Evolutionary conservation across 2,888 invertebrate genomes (phyloP).

Genomic region (Lasioglossum villosulum): DNA sequence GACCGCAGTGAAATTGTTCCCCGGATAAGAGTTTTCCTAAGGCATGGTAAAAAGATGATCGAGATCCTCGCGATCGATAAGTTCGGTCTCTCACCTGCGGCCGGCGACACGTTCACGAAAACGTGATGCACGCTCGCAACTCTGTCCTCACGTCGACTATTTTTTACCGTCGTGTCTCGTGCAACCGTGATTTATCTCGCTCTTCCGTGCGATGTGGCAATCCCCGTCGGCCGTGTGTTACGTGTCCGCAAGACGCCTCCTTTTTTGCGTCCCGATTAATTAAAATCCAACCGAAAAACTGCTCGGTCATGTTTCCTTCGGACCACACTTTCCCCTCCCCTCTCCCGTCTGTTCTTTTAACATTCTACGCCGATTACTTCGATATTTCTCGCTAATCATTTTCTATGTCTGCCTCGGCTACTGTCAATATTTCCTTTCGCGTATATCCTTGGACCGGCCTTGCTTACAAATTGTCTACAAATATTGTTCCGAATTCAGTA

Average conservation of each 20-base stretch:
- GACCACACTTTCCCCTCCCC: neutral
- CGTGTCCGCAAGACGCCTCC: slow-evolving; percentile 18
- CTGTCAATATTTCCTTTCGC: slow-evolving; percentile 30
- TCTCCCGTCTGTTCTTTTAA: neutral
- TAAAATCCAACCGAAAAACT: slow-evolving; percentile 27
- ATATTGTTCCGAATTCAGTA: neutral
- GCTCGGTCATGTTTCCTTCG: slow-evolving; percentile 29
- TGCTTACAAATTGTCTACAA: neutral
- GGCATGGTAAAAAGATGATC: neutral
- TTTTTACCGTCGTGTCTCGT: slow-evolving; percentile 11
- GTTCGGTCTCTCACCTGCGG: slow-evolving; percentile 47
- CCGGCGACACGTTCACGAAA: slow-evolving; percentile 57
- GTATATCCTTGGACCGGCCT: neutral
- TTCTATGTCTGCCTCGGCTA: neutral
- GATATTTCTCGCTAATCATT: neutral
- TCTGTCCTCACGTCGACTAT: slow-evolving; percentile 29
- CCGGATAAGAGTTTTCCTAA: neutral
- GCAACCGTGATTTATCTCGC: slow-evolving; percentile 52
- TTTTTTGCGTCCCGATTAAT: slow-evolving; percentile 32
- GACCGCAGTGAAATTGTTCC: neutral
- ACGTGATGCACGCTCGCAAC: slow-evolving; percentile 61
- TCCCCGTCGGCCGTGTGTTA: slow-evolving; percentile 27
- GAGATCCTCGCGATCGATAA: slow-evolving; percentile 53
- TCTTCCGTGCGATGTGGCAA: slow-evolving; percentile 26
- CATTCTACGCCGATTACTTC: slow-evolving; percentile 12